A percentile compares a stretch with the other conserved stretches of the same genome.
Conservation (phyloP, 2,113 vertebrate species). For the Heterotis niloticus region DNA sequence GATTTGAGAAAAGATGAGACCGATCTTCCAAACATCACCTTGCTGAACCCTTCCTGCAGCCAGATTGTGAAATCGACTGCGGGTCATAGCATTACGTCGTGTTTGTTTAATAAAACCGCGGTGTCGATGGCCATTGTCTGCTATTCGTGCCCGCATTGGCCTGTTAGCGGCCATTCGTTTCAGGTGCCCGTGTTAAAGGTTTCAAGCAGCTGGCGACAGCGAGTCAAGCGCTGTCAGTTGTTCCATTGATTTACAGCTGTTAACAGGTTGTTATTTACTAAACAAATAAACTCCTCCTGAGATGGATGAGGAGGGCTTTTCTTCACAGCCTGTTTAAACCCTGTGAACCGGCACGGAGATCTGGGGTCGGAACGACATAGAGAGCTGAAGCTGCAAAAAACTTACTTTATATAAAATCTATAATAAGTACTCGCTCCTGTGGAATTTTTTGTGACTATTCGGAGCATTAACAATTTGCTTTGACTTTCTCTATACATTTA, state of each 20-base stretch:
- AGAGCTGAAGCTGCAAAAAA: no score
- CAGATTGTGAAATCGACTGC: not conserved
- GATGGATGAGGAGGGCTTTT: not conserved
- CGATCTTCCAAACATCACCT: not conserved
- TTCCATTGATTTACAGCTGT: constrained; percentile 1
- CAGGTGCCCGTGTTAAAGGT: not conserved
- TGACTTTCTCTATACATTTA: no score
- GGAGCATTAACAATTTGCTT: no score
- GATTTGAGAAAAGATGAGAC: no score
- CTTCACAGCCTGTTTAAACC: no score
- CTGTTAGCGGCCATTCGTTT: not conserved
- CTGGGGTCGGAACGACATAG: no score
- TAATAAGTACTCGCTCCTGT: no score
- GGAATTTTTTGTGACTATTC: no score
- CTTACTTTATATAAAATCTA: no score
- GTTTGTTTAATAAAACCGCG: not conserved
- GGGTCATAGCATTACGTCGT: not conserved
- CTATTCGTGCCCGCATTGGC: not conserved
- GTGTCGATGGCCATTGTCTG: not conserved
- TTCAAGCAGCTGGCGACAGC: not conserved
- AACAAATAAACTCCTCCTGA: not conserved
- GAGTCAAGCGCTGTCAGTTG: not conserved
- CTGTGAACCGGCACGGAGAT: no score
- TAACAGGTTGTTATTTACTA: not conserved
- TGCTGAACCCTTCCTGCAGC: not conserved